Conservation (phyloP, 2,888 invertebrate species). For the Oligia strigilis region DNA sequence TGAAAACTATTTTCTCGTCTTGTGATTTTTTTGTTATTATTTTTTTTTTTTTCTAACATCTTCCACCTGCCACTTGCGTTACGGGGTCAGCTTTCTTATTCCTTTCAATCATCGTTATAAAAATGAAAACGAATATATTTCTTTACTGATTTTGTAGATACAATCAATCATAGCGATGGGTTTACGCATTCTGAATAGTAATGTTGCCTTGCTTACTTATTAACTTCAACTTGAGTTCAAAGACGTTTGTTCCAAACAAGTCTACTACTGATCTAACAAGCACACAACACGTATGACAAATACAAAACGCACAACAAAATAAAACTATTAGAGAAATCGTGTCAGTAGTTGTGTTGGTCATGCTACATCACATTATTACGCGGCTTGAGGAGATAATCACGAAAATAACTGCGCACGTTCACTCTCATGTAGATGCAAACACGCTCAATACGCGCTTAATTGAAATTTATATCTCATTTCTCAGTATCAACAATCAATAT, state of each 20-base stretch:
- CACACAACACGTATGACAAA: conserved; percentile 49
- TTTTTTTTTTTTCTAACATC: background rate
- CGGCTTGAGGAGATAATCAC: conserved; percentile 84
- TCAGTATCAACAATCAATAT: conserved; percentile 91
- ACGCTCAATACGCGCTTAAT: conserved; percentile 87
- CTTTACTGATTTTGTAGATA: conserved; percentile 34
- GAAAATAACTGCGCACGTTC: conserved; percentile 81
- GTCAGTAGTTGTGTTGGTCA: conserved; percentile 77
- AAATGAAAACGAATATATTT: conserved; percentile 8
- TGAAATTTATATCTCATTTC: conserved; percentile 91
- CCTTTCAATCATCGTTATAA: conserved; percentile 21
- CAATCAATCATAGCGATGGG: conserved; percentile 46
- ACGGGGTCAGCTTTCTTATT: conserved; percentile 39
- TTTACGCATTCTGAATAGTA: conserved; percentile 49
- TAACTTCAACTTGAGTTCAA: conserved; percentile 23
- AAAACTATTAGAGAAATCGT: conserved; percentile 79
- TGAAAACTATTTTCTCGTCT: background rate
- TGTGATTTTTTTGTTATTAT: background rate
- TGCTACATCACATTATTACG: conserved; percentile 72
- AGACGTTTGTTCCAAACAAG: conserved; percentile 34
- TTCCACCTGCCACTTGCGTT: conserved; percentile 1
- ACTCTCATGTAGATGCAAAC: conserved; percentile 76
- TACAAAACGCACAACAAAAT: conserved; percentile 68
- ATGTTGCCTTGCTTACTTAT: conserved; percentile 7
- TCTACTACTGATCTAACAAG: conserved; percentile 31